Base-by-base conservation (phyloP, 2,888 invertebrate genomes). In the Pseudanteris insignis region DNA sequence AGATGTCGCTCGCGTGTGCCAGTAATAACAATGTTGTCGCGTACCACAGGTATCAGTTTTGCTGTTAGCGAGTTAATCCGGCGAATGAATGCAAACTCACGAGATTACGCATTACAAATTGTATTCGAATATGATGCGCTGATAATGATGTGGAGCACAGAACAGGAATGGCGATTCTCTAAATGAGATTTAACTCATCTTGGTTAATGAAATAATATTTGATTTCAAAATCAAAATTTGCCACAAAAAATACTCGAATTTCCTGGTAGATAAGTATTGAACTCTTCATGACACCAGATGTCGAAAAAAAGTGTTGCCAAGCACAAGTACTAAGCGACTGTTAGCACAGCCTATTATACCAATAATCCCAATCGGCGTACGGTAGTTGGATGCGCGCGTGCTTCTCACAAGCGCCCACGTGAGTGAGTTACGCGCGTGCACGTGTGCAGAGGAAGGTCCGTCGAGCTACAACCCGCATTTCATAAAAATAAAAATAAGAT, bases 21-120 rank as follows among this genome's bases (percentile, higher is more conserved):
- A 24, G 24, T 15, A 13, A 32, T 10, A 2, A 8, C 24, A 8
- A 2, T 21, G 15, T 1, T 26, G 28, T 32, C 41, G 40, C 44
- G 58, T 29, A 58, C 47, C 53, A 44, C 34, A 47, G 47, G 41
- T 59, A 50, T 58, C 48, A 40, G 32, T 50, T 41, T 47, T 12
- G 47, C 41, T 40, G 47, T 47, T 47, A 33, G 34, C 44, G 53
- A 46, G 30, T 21, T 59, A 59, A 59, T 59, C 59, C 53, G 32
- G 41, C 36, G 57, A 38, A 55, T 36, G 55, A 30, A 59, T 53
- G 59, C 53, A 40, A 53, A 32, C 24, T 41, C 43, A 46, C 47
- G 33, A 53, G 59, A 59, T 59, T 53, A 59, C 59, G 38, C 50
- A 53, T 59, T 59, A 53, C 59, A 59, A 59, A 59, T 59, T 59